Evolutionary conservation across 2,113 vertebrate genomes (phyloP), one percentile per base, ranked within the genome.

Genomic region (Hepsetus odoe): DNA sequence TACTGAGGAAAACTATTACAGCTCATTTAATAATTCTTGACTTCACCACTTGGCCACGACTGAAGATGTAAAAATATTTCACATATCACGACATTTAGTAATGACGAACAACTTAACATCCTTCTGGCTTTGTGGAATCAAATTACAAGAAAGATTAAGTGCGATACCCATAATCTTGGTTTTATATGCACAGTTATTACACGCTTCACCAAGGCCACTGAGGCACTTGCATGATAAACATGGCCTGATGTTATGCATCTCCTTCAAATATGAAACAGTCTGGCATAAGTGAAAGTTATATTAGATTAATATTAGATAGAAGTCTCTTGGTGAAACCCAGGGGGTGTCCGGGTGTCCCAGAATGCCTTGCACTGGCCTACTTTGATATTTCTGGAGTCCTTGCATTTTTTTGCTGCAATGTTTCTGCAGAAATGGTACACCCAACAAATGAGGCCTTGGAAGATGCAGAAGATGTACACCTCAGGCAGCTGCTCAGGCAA

Each of bases 361-460:
- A 90, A 90, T 93, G 87, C 91, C 83, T 88, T 87, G 87, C 90
- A 87, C 85, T 91, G 91, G 88, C 91, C 91, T 93, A 92, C 89
- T 92, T 92, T 91, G 87, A 86, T 91, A 91, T 91, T 93, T 91
- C 86, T 87, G 86, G 89, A 69, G 44, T 87, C 89, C 89, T 72
- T 38, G 75, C 32, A 78, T 80, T 77, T 82, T 88, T 82, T 78
- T 86, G 70, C 68, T 69, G 69, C 46, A 80, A 56, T 42, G 44
- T 26, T 75, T 75, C n/a, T 26, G 4, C 66, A 75, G 74, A 64
- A 72, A 72, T 62, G 61, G 38, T 72, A 73, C 73, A 55, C 62
- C 73, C 6, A 79, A 69, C 40, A 40, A 80, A 68, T 58, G 44
- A 56, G 62, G 22, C 32, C 22, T 76, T 14, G 62, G 38, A 56